phyloP scores from a whole-genome alignment of 2,888 invertebrate species.

The Philopedon plagiatum region DNA sequence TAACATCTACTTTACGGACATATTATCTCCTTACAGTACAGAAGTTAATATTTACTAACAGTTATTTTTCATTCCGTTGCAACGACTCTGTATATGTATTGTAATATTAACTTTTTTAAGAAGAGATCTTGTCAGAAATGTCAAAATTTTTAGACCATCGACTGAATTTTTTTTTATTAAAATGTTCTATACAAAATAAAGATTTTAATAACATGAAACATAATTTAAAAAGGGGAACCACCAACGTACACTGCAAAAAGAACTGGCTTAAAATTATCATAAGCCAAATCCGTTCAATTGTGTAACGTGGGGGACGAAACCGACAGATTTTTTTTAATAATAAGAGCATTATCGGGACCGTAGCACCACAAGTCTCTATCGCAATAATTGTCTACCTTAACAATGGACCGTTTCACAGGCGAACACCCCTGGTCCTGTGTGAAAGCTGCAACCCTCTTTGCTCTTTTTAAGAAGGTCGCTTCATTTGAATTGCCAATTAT shows the following conservation, averaged over 20 bases:
- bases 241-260: background rate
- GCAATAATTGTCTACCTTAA: conserved; percentile 49
- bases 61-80: too few species aligned
- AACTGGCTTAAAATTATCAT: conserved; percentile 1
- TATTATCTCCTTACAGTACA: too few species aligned
- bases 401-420: conserved; percentile 58
- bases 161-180: too few species aligned
- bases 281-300: conserved; percentile 16
- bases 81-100: too few species aligned
- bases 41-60: too few species aligned
- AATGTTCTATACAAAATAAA: too few species aligned
- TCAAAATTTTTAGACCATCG: too few species aligned
- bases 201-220: too few species aligned
- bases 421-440: conserved; percentile 54
- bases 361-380: conserved; percentile 42
- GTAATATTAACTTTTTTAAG: too few species aligned
- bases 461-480: conserved; percentile 59
- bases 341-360: conserved; percentile 33
- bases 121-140: too few species aligned
- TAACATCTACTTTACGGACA: too few species aligned
- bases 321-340: conserved; percentile 33
- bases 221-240: background rate
- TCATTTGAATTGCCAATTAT: conserved; percentile 63
- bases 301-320: conserved; percentile 8
- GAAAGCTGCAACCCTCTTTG: conserved; percentile 57